Percentiles rank a stretch among this genome's conserved stretches.
These are phyloP conservation scores for Zoanthus sansibaricus DNA, from an alignment of 92 coral and sea anemone genomes.

Conservation along the genomic window DNA sequence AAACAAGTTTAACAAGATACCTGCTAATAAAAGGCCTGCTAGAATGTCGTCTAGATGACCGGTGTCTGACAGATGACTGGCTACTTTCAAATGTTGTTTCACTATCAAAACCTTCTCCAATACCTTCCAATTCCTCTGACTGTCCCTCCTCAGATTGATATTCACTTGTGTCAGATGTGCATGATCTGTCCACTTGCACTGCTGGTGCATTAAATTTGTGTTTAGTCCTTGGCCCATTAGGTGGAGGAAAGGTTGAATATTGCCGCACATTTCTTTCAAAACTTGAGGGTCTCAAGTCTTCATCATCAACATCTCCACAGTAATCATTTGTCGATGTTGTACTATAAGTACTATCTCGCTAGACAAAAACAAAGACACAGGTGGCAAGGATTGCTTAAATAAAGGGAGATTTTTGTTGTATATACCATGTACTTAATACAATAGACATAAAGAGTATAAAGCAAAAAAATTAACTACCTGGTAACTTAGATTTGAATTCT, in stretches of 20 bases:
- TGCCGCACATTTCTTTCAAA: conserved; percentile 86
- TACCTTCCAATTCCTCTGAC: conserved; percentile 73
- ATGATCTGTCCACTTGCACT: conserved; percentile 60
- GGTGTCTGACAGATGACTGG: conserved; percentile 54
- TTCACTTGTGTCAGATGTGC: conserved; percentile 96
- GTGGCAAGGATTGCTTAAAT: no score
- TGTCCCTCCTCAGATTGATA: conserved; percentile 95
- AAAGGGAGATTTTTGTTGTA: no score
- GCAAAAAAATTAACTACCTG: no score
- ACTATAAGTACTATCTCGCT: conserved; percentile 91
- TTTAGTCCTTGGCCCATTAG: conserved; percentile 75
- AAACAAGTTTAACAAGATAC: background rate
- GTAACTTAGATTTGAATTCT: no score
- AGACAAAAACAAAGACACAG: conserved; percentile 3
- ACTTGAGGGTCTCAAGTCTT: conserved; percentile 54
- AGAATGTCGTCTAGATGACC: conserved; percentile 25
- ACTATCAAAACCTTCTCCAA: conserved; percentile 82
- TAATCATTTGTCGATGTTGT: conserved; percentile 98
- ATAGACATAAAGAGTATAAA: no score
- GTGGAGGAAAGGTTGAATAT: conserved; percentile 94
- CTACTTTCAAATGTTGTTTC: conserved; percentile 80
- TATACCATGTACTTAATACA: no score
- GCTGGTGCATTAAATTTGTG: conserved; percentile 76
- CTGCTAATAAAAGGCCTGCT: conserved; percentile 20
- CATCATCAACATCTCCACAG: conserved; percentile 95